These are phyloP conservation scores for Colletes latitarsis DNA, from an alignment of 1,140 invertebrate genomes.

Conservation along the genomic window DNA sequence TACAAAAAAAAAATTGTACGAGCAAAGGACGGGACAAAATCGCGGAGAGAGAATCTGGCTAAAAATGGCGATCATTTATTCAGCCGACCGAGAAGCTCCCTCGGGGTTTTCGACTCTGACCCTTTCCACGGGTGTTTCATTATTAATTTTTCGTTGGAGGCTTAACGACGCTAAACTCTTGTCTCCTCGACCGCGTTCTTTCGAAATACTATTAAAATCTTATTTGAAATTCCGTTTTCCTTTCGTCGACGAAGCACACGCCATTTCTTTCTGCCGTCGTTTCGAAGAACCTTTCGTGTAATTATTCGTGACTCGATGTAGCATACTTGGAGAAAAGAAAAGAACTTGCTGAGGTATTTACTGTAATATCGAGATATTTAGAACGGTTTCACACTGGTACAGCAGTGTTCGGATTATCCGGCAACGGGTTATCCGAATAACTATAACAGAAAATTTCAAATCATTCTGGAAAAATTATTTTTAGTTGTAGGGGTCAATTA, in stretches of 20 bases:
- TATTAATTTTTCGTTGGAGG: slow-evolving; percentile 28
- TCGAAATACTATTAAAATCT: slow-evolving; percentile 22
- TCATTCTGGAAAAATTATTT: too few relatives aligned
- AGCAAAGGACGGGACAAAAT: not conserved
- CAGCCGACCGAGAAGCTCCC: not conserved
- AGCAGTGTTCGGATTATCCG: too few relatives aligned
- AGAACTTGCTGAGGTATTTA: not conserved
- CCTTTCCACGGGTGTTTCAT: slow-evolving; percentile 22
- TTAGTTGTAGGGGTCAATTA: too few relatives aligned
- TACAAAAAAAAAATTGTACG: not conserved
- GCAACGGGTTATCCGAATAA: too few relatives aligned
- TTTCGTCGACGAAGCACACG: not conserved
- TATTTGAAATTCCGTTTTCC: slow-evolving; percentile 18
- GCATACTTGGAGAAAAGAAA: not conserved
- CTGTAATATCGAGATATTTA: too few relatives aligned
- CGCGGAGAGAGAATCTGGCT: not conserved
- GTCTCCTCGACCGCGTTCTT: slow-evolving; percentile 5
- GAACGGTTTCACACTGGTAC: too few relatives aligned
- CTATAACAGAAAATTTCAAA: too few relatives aligned
- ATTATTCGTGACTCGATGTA: not conserved
- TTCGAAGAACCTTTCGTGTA: not conserved
- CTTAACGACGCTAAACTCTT: not conserved
- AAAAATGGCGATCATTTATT: slow-evolving; percentile 36
- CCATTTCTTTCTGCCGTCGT: not conserved
- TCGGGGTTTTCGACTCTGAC: not conserved